phyloP scores from a whole-genome alignment of 1,140 invertebrate genomes.

The Drosophila azteca region DNA sequence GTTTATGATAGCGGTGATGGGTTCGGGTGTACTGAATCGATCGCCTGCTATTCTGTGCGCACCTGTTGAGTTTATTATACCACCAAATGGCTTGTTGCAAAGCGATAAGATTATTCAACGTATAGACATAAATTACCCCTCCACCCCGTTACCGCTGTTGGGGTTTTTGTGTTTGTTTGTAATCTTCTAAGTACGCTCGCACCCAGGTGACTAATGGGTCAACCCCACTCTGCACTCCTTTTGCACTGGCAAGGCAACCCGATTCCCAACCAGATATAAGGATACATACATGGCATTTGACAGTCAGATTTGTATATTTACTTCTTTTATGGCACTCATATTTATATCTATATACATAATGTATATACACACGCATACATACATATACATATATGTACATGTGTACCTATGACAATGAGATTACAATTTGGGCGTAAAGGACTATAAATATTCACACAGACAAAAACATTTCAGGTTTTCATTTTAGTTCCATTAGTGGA shows the following conservation, averaged over 20 bases:
- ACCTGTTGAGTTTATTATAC: slow-evolving; percentile 68
- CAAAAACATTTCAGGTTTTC: not conserved
- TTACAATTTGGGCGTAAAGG: slow-evolving; percentile 43
- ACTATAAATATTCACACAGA: slow-evolving; percentile 4
- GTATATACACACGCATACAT: too few relatives aligned
- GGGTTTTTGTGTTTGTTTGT: slow-evolving; percentile 17
- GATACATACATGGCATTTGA: slow-evolving; percentile 24
- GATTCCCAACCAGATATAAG: slow-evolving; percentile 8
- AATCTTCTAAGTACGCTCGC: slow-evolving; percentile 42
- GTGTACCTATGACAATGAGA: slow-evolving; percentile 69
- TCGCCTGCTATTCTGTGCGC: slow-evolving; percentile 42
- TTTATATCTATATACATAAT: slow-evolving; percentile 29
- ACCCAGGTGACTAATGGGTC: slow-evolving; percentile 51
- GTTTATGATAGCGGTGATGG: slow-evolving; percentile 27
- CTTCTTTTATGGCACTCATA: slow-evolving; percentile 71
- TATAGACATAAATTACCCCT: slow-evolving; percentile 62
- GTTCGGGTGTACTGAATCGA: slow-evolving; percentile 56
- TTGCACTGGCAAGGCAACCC: not conserved
- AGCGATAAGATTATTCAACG: slow-evolving; percentile 68
- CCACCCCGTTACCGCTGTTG: slow-evolving; percentile 20
- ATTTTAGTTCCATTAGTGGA: not conserved
- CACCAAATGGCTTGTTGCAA: slow-evolving; percentile 64
- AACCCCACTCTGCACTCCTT: slow-evolving; percentile 14
- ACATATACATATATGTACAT: too few relatives aligned
- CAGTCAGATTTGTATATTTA: slow-evolving; percentile 63